A percentile compares a stretch with the other conserved stretches of the same genome.
phyloP scores from a whole-genome alignment of 2,113 vertebrate genomes.

The Stigmatopora nigra region DNA sequence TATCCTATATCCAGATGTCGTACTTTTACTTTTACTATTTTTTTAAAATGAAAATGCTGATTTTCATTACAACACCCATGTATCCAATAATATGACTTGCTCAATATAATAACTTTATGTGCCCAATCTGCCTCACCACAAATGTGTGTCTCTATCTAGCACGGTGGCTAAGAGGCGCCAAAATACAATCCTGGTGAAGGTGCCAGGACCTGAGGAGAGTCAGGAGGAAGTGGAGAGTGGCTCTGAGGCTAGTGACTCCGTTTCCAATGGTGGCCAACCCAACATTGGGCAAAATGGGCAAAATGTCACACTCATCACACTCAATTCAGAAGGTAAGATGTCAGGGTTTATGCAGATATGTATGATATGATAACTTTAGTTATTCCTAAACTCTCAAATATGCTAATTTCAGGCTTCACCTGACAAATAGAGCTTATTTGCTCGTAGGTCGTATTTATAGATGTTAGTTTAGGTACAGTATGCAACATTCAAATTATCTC shows the following conservation, averaged over 20 bases:
- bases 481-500: not conserved
- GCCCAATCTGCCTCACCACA: not conserved
- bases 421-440: not conserved
- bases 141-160: slow-evolving; percentile 53
- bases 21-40: no score
- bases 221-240: slow-evolving; percentile 94
- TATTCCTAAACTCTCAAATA: not conserved
- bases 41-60: no score
- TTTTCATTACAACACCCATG: no score
- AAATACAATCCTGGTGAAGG: slow-evolving; percentile 96
- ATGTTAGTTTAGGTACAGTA: not conserved
- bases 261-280: slow-evolving; percentile 83
- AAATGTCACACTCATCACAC: slow-evolving; percentile 94
- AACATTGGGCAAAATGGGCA: slow-evolving; percentile 77
- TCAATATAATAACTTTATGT: not conserved
- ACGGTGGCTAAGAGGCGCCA: slow-evolving; percentile 81
- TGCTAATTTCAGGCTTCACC: not conserved
- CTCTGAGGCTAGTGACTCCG: slow-evolving; percentile 89
- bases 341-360: not conserved
- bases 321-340: slow-evolving; percentile 88
- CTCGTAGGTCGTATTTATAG: not conserved
- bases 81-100: no score
- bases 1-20: no score
- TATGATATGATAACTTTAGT: not conserved
- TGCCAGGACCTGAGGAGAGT: slow-evolving; percentile 85